Evolutionary conservation across 2,797 vertebrate species (phyloP).

Genomic region (Brotula barbata): DNA sequence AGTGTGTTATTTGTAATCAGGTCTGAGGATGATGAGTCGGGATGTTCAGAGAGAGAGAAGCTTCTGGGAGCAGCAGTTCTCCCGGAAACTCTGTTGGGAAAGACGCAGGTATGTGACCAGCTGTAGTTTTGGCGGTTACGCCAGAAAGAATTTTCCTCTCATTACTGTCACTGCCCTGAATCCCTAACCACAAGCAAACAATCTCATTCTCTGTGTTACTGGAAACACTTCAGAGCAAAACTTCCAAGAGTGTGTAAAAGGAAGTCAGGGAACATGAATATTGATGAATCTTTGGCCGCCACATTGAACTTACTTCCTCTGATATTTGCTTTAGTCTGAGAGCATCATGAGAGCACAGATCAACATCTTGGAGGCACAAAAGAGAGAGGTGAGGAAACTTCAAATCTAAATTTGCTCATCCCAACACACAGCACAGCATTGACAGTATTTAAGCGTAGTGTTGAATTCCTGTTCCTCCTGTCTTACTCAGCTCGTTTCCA

Average conservation of each 20-base stretch:
- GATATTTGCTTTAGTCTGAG: conserved; percentile 31
- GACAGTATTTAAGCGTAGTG: not conserved
- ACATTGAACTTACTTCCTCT: conserved; percentile 44
- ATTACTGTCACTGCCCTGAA: not conserved
- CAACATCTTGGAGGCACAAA: conserved; percentile 79
- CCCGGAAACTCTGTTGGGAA: not conserved
- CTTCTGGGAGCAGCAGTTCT: not conserved
- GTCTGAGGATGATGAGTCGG: conserved; percentile 10
- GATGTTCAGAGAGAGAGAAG: not conserved
- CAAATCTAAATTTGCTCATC: conserved; percentile 11
- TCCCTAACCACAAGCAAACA: conserved; percentile 13
- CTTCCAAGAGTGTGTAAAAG: conserved; percentile 65
- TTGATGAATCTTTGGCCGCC: too few species aligned
- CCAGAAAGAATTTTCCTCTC: not conserved
- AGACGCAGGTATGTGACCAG: conserved; percentile 45
- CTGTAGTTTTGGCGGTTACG: conserved; percentile 21
- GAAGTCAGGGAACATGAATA: conserved; percentile 44
- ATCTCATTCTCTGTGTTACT: conserved; percentile 34
- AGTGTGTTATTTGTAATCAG: conserved; percentile 49
- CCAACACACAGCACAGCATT: not conserved
- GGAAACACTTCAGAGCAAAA: conserved; percentile 55
- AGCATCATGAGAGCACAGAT: conserved; percentile 65
- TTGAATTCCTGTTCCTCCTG: conserved; percentile 20
- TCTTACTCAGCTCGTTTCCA: conserved; percentile 83
- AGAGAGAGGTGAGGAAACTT: conserved; percentile 76